These are phyloP conservation scores for Atrina japonica DNA, from an alignment of 2,888 invertebrate genomes.

Conservation along the genomic window DNA sequence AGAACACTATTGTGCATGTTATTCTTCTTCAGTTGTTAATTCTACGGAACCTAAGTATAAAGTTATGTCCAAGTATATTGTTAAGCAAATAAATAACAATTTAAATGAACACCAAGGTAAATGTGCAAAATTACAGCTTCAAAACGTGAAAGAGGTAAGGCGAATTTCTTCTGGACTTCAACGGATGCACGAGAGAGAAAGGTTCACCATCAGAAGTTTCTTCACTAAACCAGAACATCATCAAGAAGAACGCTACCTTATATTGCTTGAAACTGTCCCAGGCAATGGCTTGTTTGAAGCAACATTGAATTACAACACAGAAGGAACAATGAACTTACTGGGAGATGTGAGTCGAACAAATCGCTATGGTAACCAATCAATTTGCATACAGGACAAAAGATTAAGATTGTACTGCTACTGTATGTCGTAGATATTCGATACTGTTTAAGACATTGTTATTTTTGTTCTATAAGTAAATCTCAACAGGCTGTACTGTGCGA, in stretches of 20 bases:
- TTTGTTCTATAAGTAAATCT: too few relatives aligned
- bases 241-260: conserved; percentile 51
- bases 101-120: conserved; percentile 79
- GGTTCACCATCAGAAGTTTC: conserved; percentile 83
- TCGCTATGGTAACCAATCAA: conserved; percentile 58
- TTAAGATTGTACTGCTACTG: conserved; percentile 57
- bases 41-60: conserved; percentile 81
- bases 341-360: conserved; percentile 60
- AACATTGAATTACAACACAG: conserved; percentile 44
- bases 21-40: conserved; percentile 88
- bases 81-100: conserved; percentile 57
- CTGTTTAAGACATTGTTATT: too few relatives aligned
- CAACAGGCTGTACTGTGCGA: too few relatives aligned
- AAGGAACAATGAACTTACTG: conserved; percentile 43
- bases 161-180: conserved; percentile 46
- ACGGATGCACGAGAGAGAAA: conserved; percentile 45
- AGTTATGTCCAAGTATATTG: conserved; percentile 82
- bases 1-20: conserved; percentile 96
- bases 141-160: conserved; percentile 45
- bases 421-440: too few relatives aligned
- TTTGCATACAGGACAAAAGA: conserved; percentile 50
- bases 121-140: conserved; percentile 84
- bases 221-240: conserved; percentile 82
- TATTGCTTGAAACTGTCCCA: conserved; percentile 54
- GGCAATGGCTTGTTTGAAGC: conserved; percentile 59